phyloP scores from a whole-genome alignment of 2,113 vertebrate genomes.

The Aplodontia rufa region DNA sequence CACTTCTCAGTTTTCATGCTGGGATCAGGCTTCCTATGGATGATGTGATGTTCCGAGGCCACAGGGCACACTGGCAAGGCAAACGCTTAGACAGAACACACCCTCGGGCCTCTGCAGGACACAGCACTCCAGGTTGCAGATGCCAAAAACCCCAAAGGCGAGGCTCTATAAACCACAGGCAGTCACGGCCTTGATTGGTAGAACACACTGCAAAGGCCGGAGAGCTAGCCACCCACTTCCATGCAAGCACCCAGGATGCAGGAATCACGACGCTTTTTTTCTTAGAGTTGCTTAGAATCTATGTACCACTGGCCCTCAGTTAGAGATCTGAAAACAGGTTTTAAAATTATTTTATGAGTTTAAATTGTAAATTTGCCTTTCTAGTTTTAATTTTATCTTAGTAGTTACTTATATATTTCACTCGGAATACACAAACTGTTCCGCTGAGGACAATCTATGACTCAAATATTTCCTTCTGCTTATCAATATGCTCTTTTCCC shows the following conservation, averaged over 20 bases:
- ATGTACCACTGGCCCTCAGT: fast-evolving
- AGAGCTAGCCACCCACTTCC: fast-evolving
- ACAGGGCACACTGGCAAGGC: background rate
- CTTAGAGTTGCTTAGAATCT: background rate
- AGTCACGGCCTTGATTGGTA: background rate
- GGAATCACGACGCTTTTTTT: background rate
- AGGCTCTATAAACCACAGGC: too few relatives aligned
- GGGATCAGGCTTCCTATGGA: background rate
- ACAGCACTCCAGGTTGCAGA: fast-evolving
- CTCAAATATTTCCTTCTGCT: background rate
- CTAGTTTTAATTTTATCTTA: background rate
- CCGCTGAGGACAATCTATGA: background rate
- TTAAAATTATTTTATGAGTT: background rate
- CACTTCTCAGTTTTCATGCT: background rate
- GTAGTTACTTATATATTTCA: background rate
- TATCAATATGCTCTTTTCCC: background rate
- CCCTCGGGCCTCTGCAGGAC: fast-evolving
- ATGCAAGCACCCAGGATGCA: too few relatives aligned
- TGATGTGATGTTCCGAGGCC: fast-evolving
- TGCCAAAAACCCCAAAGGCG: fast-evolving
- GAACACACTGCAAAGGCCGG: background rate
- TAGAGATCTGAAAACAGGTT: background rate
- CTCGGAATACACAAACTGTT: background rate
- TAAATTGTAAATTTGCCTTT: background rate
- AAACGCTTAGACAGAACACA: background rate